Conservation (phyloP, 2,797 vertebrate genomes). For the Dromococcyx pavoninus region DNA sequence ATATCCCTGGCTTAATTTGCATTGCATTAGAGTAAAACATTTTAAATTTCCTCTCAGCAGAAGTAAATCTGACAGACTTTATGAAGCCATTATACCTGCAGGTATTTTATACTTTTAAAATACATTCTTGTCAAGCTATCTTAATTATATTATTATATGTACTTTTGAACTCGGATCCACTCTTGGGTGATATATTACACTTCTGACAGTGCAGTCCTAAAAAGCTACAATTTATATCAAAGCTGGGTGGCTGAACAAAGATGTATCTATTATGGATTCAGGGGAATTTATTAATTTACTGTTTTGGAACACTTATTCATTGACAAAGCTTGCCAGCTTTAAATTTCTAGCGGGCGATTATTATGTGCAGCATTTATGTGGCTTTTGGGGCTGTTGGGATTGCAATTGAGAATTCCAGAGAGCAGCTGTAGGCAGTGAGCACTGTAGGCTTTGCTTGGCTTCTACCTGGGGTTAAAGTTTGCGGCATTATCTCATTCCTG, state of each 20-base stretch:
- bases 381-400: not conserved
- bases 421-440: not conserved
- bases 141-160: conserved; percentile 86
- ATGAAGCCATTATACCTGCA: conserved; percentile 85
- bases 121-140: conserved; percentile 82
- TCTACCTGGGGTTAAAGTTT: accelerated
- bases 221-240: conserved; percentile 79
- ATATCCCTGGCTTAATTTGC: conserved; percentile 80
- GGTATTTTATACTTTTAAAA: conserved; percentile 83
- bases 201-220: conserved; percentile 74
- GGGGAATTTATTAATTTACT: conserved; percentile 72
- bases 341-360: conserved; percentile 15
- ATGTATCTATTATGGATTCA: conserved; percentile 71
- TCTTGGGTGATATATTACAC: conserved; percentile 71
- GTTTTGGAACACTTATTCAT: conserved; percentile 19
- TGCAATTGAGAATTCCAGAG: not conserved
- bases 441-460: not conserved
- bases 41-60: conserved; percentile 83
- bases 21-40: conserved; percentile 83
- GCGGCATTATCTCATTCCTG: not conserved
- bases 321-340: conserved; percentile 32
- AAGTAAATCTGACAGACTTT: conserved; percentile 86
- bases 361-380: not conserved
- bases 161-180: conserved; percentile 79
- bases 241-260: conserved; percentile 73